phyloP scores from a whole-genome alignment of 1,140 invertebrate species.

The Mizuhopecten yessoensis region DNA sequence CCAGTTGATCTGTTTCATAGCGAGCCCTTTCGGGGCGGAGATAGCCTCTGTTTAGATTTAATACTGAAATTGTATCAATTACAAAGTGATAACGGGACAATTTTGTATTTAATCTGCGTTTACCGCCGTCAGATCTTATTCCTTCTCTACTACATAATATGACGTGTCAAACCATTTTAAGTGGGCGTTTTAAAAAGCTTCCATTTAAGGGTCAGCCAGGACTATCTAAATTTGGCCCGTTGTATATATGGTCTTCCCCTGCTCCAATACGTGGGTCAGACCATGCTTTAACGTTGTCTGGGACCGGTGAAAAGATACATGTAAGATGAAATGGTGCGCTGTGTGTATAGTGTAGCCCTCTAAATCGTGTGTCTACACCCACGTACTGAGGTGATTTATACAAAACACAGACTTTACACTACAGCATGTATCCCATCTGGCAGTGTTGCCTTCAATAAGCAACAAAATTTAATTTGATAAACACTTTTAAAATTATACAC shows the following conservation, averaged over 20 bases:
- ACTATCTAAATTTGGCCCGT: not conserved
- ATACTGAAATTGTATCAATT: conserved; percentile 21
- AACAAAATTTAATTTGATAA: not conserved
- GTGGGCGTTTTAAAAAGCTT: not conserved
- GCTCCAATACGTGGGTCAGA: not conserved
- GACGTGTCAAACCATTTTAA: not conserved
- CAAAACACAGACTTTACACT: too few species aligned
- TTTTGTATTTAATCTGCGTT: not conserved
- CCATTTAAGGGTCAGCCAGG: not conserved
- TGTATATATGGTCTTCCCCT: not conserved
- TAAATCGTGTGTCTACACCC: conserved; percentile 9
- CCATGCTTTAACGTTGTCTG: not conserved
- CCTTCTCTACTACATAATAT: not conserved
- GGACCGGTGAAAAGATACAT: conserved; percentile 22
- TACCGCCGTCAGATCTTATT: not conserved
- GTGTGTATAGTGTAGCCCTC: not conserved
- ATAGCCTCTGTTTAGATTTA: not conserved
- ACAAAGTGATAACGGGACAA: not conserved
- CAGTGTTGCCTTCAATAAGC: not conserved
- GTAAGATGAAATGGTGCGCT: not conserved
- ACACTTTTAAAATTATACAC: not conserved
- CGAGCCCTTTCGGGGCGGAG: not conserved
- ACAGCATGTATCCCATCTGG: not conserved
- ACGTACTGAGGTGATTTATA: not conserved
- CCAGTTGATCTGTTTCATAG: not conserved